A percentile compares a stretch with the other conserved stretches of the same genome.
Evolutionary conservation across 2,888 invertebrate genomes (phyloP).

Genomic region (Stramonita haemastoma): DNA sequence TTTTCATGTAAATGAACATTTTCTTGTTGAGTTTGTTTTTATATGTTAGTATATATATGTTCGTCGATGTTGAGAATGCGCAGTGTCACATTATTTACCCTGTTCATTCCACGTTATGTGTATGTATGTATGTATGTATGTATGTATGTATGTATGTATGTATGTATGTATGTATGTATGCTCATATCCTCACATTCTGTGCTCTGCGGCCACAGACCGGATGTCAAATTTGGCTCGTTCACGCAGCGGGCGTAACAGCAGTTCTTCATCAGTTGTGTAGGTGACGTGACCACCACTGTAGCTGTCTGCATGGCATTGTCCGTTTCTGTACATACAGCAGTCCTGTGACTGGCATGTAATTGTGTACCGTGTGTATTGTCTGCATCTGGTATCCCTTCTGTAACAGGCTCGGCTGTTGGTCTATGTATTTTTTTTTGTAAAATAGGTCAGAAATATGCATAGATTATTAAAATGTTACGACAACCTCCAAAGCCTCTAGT

Average conservation of each 20-base stretch:
- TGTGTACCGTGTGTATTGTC: not conserved
- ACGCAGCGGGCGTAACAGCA: constrained; percentile 36
- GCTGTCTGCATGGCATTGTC: constrained; percentile 3
- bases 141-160: too few relatives aligned
- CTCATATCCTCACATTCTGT: not conserved
- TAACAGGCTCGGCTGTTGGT: not conserved
- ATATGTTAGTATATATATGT: not conserved
- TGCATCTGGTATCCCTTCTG: not conserved
- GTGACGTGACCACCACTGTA: not conserved
- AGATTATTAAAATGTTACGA: too few relatives aligned
- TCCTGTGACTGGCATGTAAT: constrained; percentile 29
- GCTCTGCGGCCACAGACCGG: constrained; percentile 41
- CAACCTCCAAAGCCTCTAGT: too few relatives aligned
- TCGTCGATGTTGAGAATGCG: not conserved
- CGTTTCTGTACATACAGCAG: not conserved
- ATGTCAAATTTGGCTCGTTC: constrained; percentile 48
- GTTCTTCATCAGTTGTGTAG: constrained; percentile 27
- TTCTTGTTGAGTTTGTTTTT: not conserved
- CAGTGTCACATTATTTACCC: not conserved
- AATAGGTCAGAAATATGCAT: too few relatives aligned
- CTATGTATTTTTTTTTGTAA: not conserved
- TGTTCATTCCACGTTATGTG: not conserved
- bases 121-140: not conserved
- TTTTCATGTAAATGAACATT: too few relatives aligned
- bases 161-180: not conserved